Evolutionary conservation across 1,140 invertebrate species (phyloP).

Genomic region (Cheumatopsyche charites): DNA sequence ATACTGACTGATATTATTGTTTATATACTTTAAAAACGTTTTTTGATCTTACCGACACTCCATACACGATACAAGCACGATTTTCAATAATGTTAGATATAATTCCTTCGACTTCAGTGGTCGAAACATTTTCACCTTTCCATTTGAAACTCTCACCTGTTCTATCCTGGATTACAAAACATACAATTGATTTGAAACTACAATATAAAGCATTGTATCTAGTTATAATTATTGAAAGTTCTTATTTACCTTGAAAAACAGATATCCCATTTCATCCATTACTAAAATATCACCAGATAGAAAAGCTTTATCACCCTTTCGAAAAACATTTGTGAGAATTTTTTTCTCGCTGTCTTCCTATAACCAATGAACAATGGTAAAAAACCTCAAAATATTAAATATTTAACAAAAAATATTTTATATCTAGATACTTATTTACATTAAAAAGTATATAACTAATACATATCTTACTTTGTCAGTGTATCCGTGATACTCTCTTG

Average conservation of each 20-base stretch:
- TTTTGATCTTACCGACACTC: constrained; percentile 74
- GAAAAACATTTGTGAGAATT: constrained; percentile 80
- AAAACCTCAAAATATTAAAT: not conserved
- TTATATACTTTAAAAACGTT: constrained; percentile 3
- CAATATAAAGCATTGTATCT: not conserved
- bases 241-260: constrained; percentile 70
- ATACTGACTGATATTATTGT: not conserved
- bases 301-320: constrained; percentile 81
- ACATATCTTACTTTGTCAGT: constrained; percentile 75
- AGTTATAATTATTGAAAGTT: not conserved
- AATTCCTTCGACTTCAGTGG: constrained; percentile 83
- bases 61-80: constrained; percentile 73
- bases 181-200: too few species aligned
- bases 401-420: too few species aligned
- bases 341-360: constrained; percentile 83
- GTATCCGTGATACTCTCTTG: constrained; percentile 86
- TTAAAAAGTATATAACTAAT: too few species aligned
- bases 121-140: constrained; percentile 90
- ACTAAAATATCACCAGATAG: constrained; percentile 84
- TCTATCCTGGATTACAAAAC: constrained; percentile 64
- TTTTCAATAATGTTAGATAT: constrained; percentile 74
- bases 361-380: constrained; percentile 30
- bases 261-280: constrained; percentile 83
- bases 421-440: too few species aligned
- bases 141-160: constrained; percentile 90